Conservation (phyloP, 2,888 invertebrate genomes). For the Gari tellinella region DNA sequence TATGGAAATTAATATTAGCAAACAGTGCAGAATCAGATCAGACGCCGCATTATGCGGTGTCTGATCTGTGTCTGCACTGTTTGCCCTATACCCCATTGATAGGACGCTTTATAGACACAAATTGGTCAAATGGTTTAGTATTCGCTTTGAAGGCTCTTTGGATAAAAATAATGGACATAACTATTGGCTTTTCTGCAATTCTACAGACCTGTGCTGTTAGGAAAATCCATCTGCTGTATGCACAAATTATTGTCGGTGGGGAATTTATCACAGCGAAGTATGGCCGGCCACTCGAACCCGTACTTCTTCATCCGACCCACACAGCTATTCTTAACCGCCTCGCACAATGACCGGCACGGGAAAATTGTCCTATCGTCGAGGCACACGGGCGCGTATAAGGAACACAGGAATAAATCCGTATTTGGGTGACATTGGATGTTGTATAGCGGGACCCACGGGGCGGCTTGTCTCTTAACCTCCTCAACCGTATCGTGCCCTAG, state of each 20-base stretch:
- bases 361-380: conserved; percentile 87
- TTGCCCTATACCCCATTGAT: too few relatives aligned
- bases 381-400: conserved; percentile 88
- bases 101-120: too few relatives aligned
- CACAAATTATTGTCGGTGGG: conserved; percentile 88
- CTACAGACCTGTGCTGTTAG: conserved; percentile 47
- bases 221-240: conserved; percentile 84
- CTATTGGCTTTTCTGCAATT: too few relatives aligned
- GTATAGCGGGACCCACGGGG: conserved; percentile 87
- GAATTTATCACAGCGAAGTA: conserved; percentile 87
- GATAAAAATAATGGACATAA: too few relatives aligned
- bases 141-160: too few relatives aligned
- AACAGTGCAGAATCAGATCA: too few relatives aligned
- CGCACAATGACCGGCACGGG: conserved; percentile 88
- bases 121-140: too few relatives aligned
- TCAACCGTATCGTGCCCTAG: conserved; percentile 87
- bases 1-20: too few relatives aligned
- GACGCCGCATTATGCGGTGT: too few relatives aligned
- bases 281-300: conserved; percentile 88
- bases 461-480: conserved; percentile 86
- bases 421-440: conserved; percentile 87
- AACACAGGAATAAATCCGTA: conserved; percentile 88
- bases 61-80: too few relatives aligned
- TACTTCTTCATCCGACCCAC: conserved; percentile 87
- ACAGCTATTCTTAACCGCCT: conserved; percentile 87